A percentile compares a stretch with the other conserved stretches of the same genome.
Evolutionary conservation across 2,797 vertebrate species (phyloP).

Genomic region (Psittacula echo): DNA sequence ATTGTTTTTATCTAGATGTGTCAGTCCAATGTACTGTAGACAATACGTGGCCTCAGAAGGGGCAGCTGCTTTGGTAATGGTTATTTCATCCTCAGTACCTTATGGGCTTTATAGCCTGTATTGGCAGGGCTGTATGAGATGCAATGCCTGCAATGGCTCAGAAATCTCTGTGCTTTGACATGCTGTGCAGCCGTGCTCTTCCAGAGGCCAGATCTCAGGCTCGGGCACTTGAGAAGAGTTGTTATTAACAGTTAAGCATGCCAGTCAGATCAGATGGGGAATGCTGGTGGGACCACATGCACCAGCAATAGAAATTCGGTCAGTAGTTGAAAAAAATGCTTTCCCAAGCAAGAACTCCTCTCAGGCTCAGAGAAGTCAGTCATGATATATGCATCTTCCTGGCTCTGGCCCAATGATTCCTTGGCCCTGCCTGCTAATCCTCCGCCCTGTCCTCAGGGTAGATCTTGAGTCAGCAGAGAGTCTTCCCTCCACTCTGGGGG

Average conservation of each 20-base stretch:
- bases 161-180: not conserved
- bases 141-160: not conserved
- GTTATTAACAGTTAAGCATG: not conserved
- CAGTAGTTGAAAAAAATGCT: not conserved
- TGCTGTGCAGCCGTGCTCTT: fast-evolving
- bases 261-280: not conserved
- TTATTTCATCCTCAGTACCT: not conserved
- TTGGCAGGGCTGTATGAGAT: not conserved
- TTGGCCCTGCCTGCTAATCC: not conserved
- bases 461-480: not conserved
- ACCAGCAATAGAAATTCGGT: fast-evolving
- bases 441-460: not conserved
- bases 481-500: fast-evolving
- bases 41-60: not conserved
- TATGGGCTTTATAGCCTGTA: not conserved
- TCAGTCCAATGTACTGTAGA: not conserved
- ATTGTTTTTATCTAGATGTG: not conserved
- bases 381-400: not conserved
- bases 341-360: not conserved
- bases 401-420: constrained; percentile 22
- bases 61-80: not conserved
- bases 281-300: fast-evolving
- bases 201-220: not conserved
- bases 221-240: not conserved
- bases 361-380: not conserved